Conservation (phyloP, 2,113 vertebrate genomes). For the Symphodus melops region DNA sequence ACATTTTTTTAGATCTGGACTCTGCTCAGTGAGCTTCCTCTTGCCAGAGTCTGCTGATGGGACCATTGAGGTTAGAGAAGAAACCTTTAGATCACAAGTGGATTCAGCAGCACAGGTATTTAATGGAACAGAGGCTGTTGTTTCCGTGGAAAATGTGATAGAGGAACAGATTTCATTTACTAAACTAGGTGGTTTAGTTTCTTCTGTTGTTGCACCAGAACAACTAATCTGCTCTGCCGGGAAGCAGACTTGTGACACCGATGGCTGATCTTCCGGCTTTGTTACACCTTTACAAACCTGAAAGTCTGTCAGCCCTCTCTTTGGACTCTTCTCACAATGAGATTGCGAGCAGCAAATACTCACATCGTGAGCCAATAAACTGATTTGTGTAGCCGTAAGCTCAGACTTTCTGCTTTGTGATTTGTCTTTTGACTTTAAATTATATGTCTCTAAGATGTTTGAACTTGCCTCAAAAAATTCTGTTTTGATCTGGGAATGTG, state of each 20-base stretch:
- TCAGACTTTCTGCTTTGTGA: conserved; percentile 16
- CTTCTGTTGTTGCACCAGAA: conserved; percentile 20
- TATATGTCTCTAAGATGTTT: conserved; percentile 14
- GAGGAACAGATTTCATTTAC: conserved; percentile 49
- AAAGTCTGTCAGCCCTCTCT: conserved; percentile 9
- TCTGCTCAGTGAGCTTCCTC: conserved; percentile 17
- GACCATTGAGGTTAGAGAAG: neutral
- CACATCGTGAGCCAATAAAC: neutral
- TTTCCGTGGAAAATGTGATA: conserved; percentile 53
- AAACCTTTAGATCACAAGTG: neutral
- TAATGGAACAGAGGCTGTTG: conserved; percentile 14
- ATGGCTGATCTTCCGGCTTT: conserved; percentile 22
- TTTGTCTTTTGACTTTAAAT: neutral
- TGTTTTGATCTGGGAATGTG: neutral
- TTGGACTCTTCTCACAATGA: conserved; percentile 9
- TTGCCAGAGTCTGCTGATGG: neutral
- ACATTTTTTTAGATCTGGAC: conserved; percentile 3
- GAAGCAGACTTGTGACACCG: conserved; percentile 12
- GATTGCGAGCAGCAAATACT: conserved; percentile 16
- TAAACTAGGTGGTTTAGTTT: conserved; percentile 16
- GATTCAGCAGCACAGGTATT: conserved; percentile 1
- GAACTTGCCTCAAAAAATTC: conserved; percentile 3
- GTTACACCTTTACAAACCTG: conserved; percentile 21
- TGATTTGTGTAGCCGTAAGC: neutral
- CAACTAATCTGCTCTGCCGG: conserved; percentile 7